These are phyloP conservation scores for Neoarius graeffei DNA, from an alignment of 2,113 vertebrate species.

Conservation along the genomic window DNA sequence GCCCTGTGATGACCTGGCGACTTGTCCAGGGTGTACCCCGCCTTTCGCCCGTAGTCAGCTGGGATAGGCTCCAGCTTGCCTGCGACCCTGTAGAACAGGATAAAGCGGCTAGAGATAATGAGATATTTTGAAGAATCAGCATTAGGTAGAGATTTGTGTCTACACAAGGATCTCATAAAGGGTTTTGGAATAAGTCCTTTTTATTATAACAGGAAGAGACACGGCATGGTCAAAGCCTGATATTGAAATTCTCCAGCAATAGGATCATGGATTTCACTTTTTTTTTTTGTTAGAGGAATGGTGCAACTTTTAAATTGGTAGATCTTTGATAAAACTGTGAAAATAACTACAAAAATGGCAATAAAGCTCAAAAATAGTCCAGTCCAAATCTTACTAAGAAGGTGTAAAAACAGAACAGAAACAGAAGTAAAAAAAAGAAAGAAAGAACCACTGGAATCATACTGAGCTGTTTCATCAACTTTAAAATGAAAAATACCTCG, in stretches of 20 bases:
- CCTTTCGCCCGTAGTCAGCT: no score
- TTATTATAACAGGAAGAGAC: neutral
- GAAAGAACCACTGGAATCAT: no score
- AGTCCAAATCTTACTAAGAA: neutral
- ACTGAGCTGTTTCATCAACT: neutral
- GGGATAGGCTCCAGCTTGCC: no score
- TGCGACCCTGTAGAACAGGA: no score
- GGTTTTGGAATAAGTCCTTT: neutral
- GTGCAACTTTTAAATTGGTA: neutral
- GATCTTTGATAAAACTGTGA: neutral
- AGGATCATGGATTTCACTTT: neutral
- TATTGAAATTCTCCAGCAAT: neutral
- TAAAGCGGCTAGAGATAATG: no score
- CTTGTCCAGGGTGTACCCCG: no score
- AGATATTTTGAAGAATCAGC: neutral
- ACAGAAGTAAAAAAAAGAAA: no score
- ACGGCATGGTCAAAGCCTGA: neutral
- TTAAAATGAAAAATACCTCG: neutral
- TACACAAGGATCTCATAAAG: neutral
- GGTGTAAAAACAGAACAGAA: neutral
- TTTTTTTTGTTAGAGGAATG: neutral
- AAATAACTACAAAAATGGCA: neutral
- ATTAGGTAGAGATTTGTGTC: no score
- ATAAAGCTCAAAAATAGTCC: neutral
- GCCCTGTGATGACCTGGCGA: no score